Evolutionary conservation across 2,113 vertebrate species (phyloP), one percentile per base, ranked within the genome.

Genomic region (Nettapus auritus): DNA sequence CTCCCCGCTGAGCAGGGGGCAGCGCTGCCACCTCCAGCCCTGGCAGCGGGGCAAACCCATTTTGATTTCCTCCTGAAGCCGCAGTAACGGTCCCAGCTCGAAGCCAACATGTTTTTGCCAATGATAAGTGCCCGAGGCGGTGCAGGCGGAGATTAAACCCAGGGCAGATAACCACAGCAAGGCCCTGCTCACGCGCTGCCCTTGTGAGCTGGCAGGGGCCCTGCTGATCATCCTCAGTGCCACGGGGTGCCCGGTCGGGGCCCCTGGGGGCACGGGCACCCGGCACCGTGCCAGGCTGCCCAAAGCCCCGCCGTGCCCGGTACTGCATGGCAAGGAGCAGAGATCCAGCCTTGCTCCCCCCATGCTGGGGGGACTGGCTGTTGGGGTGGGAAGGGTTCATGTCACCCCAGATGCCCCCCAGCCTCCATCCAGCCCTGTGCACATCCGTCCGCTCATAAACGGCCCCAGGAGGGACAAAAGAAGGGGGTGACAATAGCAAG

Each of bases 51-150:
- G 55, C 85, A 95, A 95, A 93, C 60, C 60, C 46, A 53, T 82
- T 62, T 90, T 12, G 0, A 79, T 81, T 97, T 96, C 95, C 96
- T 94, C 46, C 23, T 8, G 17, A 80, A 96, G 92, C 96, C 97
- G 1, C 96, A 97, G n/a, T 94, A 97, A 97, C 96, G 92, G 96
- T 90, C 80, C 56, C 89, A 90, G 84, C 81, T 87, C 6, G 0
- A 75, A 84, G 77, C 29, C 62, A 96, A 93, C 95, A 92, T 2
- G 79, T 96, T 97, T 97, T 92, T 92, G 69, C 77, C 62, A 57
- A 48, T 0, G 96, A 97, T 96, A 97, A 97, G 94, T 87, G 86
- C 81, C 77, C 38, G 1, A 21, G 38, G 34, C 52, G 56, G 31
- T 77, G 69, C 60, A 40, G 60, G 69, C 86, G 81, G 90, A 93